phyloP scores from a whole-genome alignment of 2,113 vertebrate species.

The Acanthochromis polyacanthus region DNA sequence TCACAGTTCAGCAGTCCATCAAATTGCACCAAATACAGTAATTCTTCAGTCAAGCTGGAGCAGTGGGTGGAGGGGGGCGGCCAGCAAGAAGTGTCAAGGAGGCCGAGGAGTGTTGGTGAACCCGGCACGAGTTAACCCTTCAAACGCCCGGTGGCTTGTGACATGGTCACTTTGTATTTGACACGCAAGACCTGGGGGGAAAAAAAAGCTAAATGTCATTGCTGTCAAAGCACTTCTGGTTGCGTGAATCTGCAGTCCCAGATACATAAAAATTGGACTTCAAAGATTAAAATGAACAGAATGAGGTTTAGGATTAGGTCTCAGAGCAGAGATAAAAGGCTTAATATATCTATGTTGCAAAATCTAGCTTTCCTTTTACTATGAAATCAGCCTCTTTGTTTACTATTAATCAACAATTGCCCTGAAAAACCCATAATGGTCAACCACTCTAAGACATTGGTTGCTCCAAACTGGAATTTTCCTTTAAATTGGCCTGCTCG shows the following conservation, averaged over 20 bases:
- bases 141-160: background rate
- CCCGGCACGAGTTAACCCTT: conserved; percentile 35
- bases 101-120: conserved; percentile 41
- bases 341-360: background rate
- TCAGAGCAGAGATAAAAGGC: background rate
- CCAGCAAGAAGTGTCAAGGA: conserved; percentile 46
- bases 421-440: too few relatives aligned
- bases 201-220: conserved; percentile 21
- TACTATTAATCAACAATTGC: too few relatives aligned
- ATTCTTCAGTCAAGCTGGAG: conserved; percentile 76
- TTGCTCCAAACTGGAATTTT: too few relatives aligned
- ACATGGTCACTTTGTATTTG: conserved; percentile 10
- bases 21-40: conserved; percentile 83
- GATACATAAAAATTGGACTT: conserved; percentile 1
- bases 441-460: too few relatives aligned
- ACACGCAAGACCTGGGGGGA: background rate
- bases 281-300: background rate
- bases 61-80: conserved; percentile 11
- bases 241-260: background rate
- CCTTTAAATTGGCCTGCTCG: too few relatives aligned
- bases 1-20: conserved; percentile 86
- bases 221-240: background rate
- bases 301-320: background rate
- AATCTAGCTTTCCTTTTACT: too few relatives aligned
- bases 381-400: too few relatives aligned